Evolutionary conservation across 2,797 vertebrate genomes (phyloP).

Genomic region (Pseudomugil tenellus): DNA sequence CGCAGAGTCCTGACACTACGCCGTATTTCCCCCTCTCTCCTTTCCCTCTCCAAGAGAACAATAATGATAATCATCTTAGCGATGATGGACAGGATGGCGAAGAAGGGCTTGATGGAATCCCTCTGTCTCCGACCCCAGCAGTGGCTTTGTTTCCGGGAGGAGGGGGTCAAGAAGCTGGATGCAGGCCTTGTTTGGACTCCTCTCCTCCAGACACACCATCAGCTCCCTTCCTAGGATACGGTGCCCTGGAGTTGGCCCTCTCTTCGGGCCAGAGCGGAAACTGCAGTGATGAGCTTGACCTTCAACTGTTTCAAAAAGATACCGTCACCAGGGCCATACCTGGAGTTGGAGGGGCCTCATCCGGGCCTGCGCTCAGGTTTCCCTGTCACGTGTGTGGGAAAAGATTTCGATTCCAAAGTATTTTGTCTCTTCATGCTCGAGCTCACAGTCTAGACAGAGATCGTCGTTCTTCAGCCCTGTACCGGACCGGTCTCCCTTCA

Average conservation of each 20-base stretch:
- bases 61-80: slow-evolving; percentile 39
- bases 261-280: slow-evolving; percentile 81
- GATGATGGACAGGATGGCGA: slow-evolving; percentile 72
- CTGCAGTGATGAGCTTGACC: slow-evolving; percentile 86
- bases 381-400: slow-evolving; percentile 93
- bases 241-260: slow-evolving; percentile 82
- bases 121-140: slow-evolving; percentile 77
- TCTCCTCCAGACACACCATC: slow-evolving; percentile 77
- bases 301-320: slow-evolving; percentile 89
- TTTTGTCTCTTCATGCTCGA: slow-evolving; percentile 91
- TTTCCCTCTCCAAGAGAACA: slow-evolving; percentile 66
- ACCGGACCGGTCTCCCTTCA: slow-evolving; percentile 70
- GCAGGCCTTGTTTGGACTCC: slow-evolving; percentile 73
- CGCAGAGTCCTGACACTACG: slow-evolving; percentile 70
- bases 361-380: slow-evolving; percentile 81
- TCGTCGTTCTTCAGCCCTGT: slow-evolving; percentile 79
- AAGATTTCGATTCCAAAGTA: slow-evolving; percentile 94
- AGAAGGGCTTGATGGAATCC: slow-evolving; percentile 68
- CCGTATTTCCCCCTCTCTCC: slow-evolving; percentile 78
- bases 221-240: slow-evolving; percentile 74
- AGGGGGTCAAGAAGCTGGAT: slow-evolving; percentile 61
- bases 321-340: slow-evolving; percentile 65
- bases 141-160: slow-evolving; percentile 81
- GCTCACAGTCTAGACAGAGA: slow-evolving; percentile 87
- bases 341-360: slow-evolving; percentile 61